phyloP scores from a whole-genome alignment of 1,140 invertebrate genomes.

The Phocides pigmalion region DNA sequence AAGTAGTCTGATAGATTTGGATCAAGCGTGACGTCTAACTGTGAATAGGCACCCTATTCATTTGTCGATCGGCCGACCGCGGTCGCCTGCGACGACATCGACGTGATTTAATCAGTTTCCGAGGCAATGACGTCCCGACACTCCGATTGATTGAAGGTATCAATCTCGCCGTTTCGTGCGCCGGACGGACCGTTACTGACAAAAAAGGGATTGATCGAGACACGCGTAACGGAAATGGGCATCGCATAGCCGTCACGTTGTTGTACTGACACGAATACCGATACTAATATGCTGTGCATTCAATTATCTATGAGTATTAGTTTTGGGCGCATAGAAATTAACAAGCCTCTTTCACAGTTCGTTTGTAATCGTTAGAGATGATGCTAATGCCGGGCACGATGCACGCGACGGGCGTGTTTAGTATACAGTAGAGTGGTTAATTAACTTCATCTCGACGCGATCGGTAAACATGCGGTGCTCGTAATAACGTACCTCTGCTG shows the following conservation, averaged over 20 bases:
- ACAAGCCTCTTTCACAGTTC: constrained; percentile 52
- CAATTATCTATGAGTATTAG: constrained; percentile 71
- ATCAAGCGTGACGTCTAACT: constrained; percentile 63
- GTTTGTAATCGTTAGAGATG: constrained; percentile 36
- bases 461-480: constrained; percentile 22
- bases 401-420: constrained; percentile 8
- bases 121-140: constrained; percentile 68
- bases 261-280: constrained; percentile 75
- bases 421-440: constrained; percentile 33
- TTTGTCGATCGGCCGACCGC: constrained; percentile 45
- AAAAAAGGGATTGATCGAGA: constrained; percentile 79
- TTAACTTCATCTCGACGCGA: constrained; percentile 36
- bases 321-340: constrained; percentile 59
- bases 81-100: constrained; percentile 62
- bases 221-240: constrained; percentile 78
- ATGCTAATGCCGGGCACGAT: constrained; percentile 30
- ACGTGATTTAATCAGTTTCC: constrained; percentile 79
- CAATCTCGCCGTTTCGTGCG: constrained; percentile 75
- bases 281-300: constrained; percentile 68
- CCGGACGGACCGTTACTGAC: constrained; percentile 72
- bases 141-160: constrained; percentile 77
- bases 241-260: constrained; percentile 74
- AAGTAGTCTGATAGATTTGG: constrained; percentile 57
- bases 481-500: constrained; percentile 89
- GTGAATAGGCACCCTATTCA: constrained; percentile 58